These are phyloP conservation scores for Corythornis madagascariensis DNA, from an alignment of 2,113 vertebrate genomes.

Conservation along the genomic window DNA sequence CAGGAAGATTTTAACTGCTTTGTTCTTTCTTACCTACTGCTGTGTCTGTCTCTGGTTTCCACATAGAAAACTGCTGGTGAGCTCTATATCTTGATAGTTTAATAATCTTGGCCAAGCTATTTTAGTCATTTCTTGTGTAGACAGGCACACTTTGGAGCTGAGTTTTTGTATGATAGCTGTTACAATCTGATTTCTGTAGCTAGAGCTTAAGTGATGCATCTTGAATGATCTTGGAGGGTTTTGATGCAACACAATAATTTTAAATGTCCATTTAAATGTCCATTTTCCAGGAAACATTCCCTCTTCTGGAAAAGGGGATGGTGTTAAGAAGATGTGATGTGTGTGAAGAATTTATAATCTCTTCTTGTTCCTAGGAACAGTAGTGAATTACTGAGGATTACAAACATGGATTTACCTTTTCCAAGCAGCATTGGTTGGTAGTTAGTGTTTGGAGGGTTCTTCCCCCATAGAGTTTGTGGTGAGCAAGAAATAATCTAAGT, in stretches of 20 bases:
- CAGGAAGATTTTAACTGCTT: not conserved
- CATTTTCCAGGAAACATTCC: no score
- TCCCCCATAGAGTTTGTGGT: rapidly evolving
- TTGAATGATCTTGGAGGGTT: not conserved
- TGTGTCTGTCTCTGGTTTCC: not conserved
- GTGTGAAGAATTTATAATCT: not conserved
- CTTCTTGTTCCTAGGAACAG: not conserved
- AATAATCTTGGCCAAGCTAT: not conserved
- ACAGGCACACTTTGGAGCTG: not conserved
- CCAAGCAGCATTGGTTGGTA: not conserved
- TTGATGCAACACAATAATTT: not conserved
- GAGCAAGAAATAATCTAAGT: not conserved
- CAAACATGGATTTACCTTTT: not conserved
- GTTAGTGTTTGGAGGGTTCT: not conserved
- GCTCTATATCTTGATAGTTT: not conserved
- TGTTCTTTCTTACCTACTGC: not conserved
- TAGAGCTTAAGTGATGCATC: not conserved
- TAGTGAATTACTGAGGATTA: not conserved
- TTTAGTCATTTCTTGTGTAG: not conserved
- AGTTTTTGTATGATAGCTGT: not conserved
- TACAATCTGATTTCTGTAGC: not conserved
- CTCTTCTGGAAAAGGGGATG: not conserved
- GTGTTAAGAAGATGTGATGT: not conserved
- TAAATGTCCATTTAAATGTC: not conserved
- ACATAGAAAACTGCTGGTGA: rapidly evolving